Conservation (phyloP, 1,140 invertebrate species). For the Zaprionus taronus region DNA sequence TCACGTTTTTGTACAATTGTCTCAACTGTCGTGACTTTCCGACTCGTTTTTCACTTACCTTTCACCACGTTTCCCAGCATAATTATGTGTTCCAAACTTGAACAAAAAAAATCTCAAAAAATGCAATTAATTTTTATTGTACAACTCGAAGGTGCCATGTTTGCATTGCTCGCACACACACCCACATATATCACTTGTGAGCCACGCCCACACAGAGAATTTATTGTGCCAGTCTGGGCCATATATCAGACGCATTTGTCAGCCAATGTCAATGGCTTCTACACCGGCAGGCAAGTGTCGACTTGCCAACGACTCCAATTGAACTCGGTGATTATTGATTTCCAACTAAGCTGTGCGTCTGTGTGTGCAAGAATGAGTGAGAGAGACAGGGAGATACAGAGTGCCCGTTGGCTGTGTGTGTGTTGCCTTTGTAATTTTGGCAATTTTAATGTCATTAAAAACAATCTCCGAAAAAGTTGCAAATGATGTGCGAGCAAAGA, state of each 20-base stretch:
- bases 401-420: constrained; percentile 47
- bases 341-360: constrained; percentile 12
- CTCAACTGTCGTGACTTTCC: constrained; percentile 56
- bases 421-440: constrained; percentile 69
- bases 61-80: constrained; percentile 48
- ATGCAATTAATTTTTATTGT: constrained; percentile 74
- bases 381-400: background rate
- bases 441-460: constrained; percentile 80
- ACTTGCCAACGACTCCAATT: constrained; percentile 45
- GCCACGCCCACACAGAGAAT: constrained; percentile 41
- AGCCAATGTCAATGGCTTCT: constrained; percentile 49
- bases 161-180: constrained; percentile 68
- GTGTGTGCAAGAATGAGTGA: background rate
- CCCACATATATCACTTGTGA: constrained; percentile 67
- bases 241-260: constrained; percentile 76
- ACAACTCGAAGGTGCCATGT: constrained; percentile 63
- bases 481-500: constrained; percentile 75
- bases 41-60: constrained; percentile 33
- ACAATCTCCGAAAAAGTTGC: constrained; percentile 71
- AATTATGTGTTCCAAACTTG: constrained; percentile 44
- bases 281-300: constrained; percentile 14
- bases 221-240: constrained; percentile 68
- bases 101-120: constrained; percentile 37
- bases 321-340: constrained; percentile 74
- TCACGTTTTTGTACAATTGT: constrained; percentile 72